Evolutionary conservation across 2,888 invertebrate genomes (phyloP).

Genomic region (Trachelus stipa): DNA sequence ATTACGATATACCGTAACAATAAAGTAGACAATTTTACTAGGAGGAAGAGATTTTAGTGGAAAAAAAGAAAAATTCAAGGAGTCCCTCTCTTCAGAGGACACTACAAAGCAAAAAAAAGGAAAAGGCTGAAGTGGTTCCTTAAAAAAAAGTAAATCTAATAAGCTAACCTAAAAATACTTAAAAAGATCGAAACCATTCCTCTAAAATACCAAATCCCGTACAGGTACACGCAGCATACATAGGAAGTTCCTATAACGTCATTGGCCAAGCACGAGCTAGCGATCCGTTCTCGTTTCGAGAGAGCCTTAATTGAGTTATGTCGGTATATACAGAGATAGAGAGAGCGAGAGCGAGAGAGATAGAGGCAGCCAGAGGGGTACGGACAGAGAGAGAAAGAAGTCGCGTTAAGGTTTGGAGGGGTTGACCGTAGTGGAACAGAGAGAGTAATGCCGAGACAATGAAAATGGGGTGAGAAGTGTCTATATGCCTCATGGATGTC

Average conservation of each 20-base stretch:
- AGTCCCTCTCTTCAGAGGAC: not conserved
- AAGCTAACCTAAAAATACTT: not conserved
- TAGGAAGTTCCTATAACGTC: not conserved
- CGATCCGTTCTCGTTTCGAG: not conserved
- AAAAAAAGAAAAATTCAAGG: not conserved
- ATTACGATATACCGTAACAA: not conserved
- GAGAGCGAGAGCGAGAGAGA: not conserved
- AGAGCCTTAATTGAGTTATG: conserved; percentile 5
- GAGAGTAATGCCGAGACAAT: not conserved
- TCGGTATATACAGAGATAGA: not conserved
- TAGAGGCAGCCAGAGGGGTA: not conserved
- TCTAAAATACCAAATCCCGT: not conserved
- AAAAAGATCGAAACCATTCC: not conserved
- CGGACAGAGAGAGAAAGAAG: not conserved
- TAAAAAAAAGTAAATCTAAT: not conserved
- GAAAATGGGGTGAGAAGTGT: not conserved
- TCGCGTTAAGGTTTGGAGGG: not conserved
- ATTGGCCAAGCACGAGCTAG: not conserved
- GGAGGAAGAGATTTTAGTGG: too few species aligned
- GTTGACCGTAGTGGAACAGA: not conserved
- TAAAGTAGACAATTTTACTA: too few species aligned
- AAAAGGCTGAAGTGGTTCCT: not conserved
- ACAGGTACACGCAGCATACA: not conserved
- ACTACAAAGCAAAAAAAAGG: not conserved
- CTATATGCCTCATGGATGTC: not conserved